phyloP scores from a whole-genome alignment of 2,888 invertebrate species.

The Cosmia pyralina region DNA sequence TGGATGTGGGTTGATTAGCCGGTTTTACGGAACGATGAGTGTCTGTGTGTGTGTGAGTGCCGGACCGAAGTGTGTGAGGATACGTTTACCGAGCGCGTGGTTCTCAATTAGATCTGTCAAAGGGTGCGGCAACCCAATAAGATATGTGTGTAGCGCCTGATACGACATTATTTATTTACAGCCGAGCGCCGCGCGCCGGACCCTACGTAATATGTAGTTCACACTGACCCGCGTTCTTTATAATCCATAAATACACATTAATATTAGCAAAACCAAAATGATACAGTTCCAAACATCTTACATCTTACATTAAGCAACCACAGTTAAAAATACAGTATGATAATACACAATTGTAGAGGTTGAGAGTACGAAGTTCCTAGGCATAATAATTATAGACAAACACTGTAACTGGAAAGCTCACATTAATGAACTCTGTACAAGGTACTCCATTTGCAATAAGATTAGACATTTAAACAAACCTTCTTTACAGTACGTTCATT shows the following conservation, averaged over 20 bases:
- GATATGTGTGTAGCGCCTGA: conserved; percentile 42
- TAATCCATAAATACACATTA: background rate
- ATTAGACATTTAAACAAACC: too few species aligned
- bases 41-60: conserved; percentile 1
- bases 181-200: background rate
- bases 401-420: too few species aligned
- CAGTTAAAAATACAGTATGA: too few species aligned
- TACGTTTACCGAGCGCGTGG: conserved; percentile 28
- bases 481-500: too few species aligned
- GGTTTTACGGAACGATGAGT: conserved; percentile 7
- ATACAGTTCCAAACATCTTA: too few species aligned
- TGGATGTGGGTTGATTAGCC: conserved; percentile 35
- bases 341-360: too few species aligned
- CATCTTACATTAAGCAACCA: too few species aligned
- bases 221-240: conserved; percentile 19
- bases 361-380: too few species aligned
- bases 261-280: too few species aligned
- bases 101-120: conserved; percentile 48
- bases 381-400: too few species aligned
- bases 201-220: conserved; percentile 15
- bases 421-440: too few species aligned
- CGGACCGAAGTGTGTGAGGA: background rate
- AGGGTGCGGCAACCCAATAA: conserved; percentile 51
- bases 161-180: conserved; percentile 46
- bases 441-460: too few species aligned